Evolutionary conservation across 2,113 vertebrate genomes (phyloP), one percentile per base, ranked within the genome.

Genomic region (Tenebrosternarchus preto): DNA sequence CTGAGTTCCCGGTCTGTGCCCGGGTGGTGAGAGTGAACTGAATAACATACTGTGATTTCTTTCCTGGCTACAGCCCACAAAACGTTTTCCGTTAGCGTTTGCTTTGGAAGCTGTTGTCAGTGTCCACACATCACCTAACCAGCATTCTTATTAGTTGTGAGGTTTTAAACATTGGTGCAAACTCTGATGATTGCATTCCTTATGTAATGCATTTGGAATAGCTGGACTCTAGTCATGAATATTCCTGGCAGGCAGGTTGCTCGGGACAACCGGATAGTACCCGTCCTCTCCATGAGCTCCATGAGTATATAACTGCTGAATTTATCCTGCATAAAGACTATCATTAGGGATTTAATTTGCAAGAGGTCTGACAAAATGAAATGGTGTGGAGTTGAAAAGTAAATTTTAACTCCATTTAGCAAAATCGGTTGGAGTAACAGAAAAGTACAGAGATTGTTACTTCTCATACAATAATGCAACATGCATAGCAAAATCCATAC

Each of bases 31-130:
- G 8, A 6, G 46, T 33, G 56, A 57, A 56, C 50, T 43, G 31
- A 6, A 33, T 57, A 64, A n/a, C 50, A 24, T 56, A 12, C 53
- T 59, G 22, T 3, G 25, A 68, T 74, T 75, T 56, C 50, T 19
- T 57, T 20, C 64, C 46, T 80, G 60, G 55, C 71, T 53, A 46
- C 50, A 74, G 29, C 53, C 60, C 39, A 59, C 39, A 70, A 69
- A 5, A 20, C 59, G 11, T 22, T 73, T 57, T 1, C 19, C 55
- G n/a, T n/a, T 61, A 53, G 16, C 22, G 22, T 5, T 53, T 64
- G 56, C 22, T 22, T 50, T 27, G 33, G 31, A n/a, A 12, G 20
- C 36, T 43, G 60, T 5, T 43, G 33, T 46, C 53, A 7, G n/a
- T 39, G 19, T 60, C 17, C 8, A 3, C 15, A 33, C 56, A 59